Conservation (phyloP, 2,888 invertebrate species). For the Tricholauxania praeusta region DNA sequence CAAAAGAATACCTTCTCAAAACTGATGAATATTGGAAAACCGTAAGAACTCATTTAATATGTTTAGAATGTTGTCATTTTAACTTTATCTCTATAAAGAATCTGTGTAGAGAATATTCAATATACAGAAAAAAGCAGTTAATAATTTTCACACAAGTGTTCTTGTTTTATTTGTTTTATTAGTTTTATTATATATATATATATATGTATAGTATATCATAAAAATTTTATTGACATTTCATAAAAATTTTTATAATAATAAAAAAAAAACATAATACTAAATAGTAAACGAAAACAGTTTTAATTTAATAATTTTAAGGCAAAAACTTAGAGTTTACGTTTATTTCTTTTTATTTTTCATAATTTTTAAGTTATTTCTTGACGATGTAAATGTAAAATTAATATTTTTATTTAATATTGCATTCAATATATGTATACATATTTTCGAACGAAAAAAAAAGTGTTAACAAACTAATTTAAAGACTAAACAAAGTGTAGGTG, state of each 20-base stretch:
- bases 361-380: background rate
- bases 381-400: conserved; percentile 8
- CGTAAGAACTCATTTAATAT: no score
- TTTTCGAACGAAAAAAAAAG: no score
- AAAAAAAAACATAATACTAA: conserved; percentile 13
- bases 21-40: no score
- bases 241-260: conserved; percentile 15
- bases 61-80: no score
- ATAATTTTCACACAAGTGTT: background rate
- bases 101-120: no score
- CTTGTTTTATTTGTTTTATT: conserved; percentile 14
- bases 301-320: conserved; percentile 13
- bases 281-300: conserved; percentile 13
- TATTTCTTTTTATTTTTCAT: background rate
- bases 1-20: no score
- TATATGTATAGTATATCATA: background rate
- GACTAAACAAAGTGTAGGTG: no score
- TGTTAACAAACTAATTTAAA: no score
- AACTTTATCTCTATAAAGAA: no score
- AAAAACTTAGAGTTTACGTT: conserved; percentile 5
- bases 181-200: conserved; percentile 13
- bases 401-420: background rate
- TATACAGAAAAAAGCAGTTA: no score
- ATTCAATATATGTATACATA: no score
- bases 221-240: background rate